Base-by-base conservation (phyloP, 2,888 invertebrate species). In the Lydus trimaculatus region DNA sequence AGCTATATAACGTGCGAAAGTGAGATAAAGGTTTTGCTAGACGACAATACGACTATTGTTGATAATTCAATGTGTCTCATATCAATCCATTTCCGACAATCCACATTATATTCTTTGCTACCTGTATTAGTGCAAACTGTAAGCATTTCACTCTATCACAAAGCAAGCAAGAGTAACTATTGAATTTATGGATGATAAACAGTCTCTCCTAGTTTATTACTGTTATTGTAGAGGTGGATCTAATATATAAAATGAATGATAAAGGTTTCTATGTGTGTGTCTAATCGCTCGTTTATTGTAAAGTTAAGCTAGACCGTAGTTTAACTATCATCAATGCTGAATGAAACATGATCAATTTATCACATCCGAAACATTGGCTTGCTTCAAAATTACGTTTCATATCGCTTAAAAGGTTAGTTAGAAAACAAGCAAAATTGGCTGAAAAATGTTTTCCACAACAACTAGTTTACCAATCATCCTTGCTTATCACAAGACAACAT, bases 281-380 rank as follows among this genome's bases (percentile, higher is more conserved):
- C 20, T 60, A 60, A 60, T 61, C 61, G 17, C 66, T 23, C 61
- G 23, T 43, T 31, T 63, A 58, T 62, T 66, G 31, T 58, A 31
- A 64, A 70, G 66, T 70, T 66, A 66, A 70, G 66, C 61, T 61
- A 70, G 70, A 62, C 64, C 66, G 66, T 58, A 64, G 66, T 64
- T 68, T 17, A 13, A 9, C 63, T 43, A 13, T 71, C 73, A 75
- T 76, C 75, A 74, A 75, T 77, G 70, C 1, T 64, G 73, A 71
- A 72, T 76, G 73, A 77, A 77, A 78, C 74, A 71, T 1, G 78
- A 77, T 79, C 80, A 78, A 82, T 82, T 81, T 82, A 82, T 81
- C 81, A 81, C 71, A 74, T 80, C 73, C 80, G 71, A 71, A 77
- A 82, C 82, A 82, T 82, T 81, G 81, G 79, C 80, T 80, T 76